Evolutionary conservation across 2,113 vertebrate genomes (phyloP).

Genomic region (Nerophis lumbriciformis): DNA sequence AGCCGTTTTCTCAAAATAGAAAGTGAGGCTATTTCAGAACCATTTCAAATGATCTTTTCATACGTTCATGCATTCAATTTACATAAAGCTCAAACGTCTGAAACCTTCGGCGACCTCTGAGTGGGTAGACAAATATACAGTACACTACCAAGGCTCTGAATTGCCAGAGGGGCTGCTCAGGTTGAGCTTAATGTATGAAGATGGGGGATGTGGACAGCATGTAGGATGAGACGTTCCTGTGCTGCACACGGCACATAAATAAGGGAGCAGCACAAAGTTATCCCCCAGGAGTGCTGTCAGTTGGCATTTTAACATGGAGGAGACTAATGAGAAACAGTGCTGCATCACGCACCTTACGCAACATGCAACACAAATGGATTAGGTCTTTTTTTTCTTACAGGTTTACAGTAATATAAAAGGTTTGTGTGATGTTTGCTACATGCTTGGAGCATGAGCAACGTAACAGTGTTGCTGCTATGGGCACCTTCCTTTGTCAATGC

Average conservation of each 20-base stretch:
- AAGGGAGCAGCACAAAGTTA: constrained; percentile 63
- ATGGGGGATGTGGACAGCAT: constrained; percentile 60
- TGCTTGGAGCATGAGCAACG: constrained; percentile 2
- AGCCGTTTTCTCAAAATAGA: constrained; percentile 21
- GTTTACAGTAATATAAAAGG: constrained; percentile 35
- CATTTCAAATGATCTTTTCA: constrained; percentile 43
- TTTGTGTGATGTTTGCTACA: constrained; percentile 16
- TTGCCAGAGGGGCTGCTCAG: constrained; percentile 61
- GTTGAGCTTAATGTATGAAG: constrained; percentile 68
- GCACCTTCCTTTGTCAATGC: neutral
- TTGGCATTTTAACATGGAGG: constrained; percentile 60
- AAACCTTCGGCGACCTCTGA: constrained; percentile 52
- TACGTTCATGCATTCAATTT: constrained; percentile 52
- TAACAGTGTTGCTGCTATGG: neutral
- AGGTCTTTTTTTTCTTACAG: constrained; percentile 27
- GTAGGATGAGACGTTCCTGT: constrained; percentile 58
- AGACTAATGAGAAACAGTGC: constrained; percentile 68
- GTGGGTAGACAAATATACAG: constrained; percentile 56
- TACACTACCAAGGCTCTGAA: constrained; percentile 46
- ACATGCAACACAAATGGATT: constrained; percentile 60
- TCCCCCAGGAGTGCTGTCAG: constrained; percentile 71
- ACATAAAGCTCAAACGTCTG: constrained; percentile 52
- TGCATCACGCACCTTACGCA: constrained; percentile 66
- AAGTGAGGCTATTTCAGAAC: constrained; percentile 43
- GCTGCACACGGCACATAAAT: constrained; percentile 61